Evolutionary conservation across 2,113 vertebrate species (phyloP).

Genomic region (Steatornis caripensis): DNA sequence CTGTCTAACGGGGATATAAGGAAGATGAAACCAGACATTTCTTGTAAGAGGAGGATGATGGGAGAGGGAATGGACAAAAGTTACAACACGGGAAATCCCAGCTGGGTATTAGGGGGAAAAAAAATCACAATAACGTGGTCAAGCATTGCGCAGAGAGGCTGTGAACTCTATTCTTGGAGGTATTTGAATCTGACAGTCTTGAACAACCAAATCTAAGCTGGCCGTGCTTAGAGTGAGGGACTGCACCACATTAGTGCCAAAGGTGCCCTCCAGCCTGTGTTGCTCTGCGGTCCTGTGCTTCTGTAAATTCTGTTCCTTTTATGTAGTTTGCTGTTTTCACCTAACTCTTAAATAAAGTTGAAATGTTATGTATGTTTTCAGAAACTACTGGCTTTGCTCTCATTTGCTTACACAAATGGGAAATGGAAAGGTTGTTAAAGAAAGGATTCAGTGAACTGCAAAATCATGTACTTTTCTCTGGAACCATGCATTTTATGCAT

Average conservation of each 20-base stretch:
- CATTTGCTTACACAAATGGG: background rate
- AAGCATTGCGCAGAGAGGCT: background rate
- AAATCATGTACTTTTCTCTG: conserved; percentile 32
- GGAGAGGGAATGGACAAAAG: background rate
- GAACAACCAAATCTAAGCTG: background rate
- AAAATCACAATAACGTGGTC: background rate
- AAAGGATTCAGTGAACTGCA: conserved; percentile 22
- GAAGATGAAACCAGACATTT: background rate
- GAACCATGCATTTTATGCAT: conserved; percentile 15
- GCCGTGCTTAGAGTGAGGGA: rapidly evolving
- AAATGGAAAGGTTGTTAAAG: conserved; percentile 13
- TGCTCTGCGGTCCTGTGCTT: background rate
- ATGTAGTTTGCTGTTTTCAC: background rate
- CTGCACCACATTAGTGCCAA: background rate
- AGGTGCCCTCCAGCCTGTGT: background rate
- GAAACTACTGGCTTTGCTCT: background rate
- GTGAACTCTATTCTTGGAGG: background rate
- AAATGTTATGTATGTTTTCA: background rate
- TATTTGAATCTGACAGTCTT: background rate
- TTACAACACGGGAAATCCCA: background rate
- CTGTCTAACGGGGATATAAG: background rate
- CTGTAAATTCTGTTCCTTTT: background rate
- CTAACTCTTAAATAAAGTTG: background rate
- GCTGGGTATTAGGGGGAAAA: background rate
- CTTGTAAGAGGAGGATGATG: background rate